Percentiles rank a stretch among this genome's conserved stretches.
Evolutionary conservation across 2,797 vertebrate species (phyloP).

Genomic region (Halcyon leucocephala): DNA sequence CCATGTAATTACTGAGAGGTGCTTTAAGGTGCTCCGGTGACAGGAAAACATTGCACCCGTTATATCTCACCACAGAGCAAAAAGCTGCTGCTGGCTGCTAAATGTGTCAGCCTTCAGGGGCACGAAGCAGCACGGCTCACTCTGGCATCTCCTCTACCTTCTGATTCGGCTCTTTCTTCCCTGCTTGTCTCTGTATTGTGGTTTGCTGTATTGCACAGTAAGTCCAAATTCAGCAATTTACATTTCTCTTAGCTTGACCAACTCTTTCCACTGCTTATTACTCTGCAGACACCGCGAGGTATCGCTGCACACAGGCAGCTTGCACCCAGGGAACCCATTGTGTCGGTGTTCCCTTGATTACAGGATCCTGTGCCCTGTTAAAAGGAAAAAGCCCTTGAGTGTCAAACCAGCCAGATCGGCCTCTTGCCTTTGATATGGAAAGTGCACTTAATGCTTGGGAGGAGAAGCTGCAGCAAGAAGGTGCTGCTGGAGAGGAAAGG

Average conservation of each 20-base stretch:
- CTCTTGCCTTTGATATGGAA: neutral
- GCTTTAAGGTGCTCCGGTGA: neutral
- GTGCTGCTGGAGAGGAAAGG: neutral
- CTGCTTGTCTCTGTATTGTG: slow-evolving; percentile 15
- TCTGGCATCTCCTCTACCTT: neutral
- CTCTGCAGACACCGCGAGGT: slow-evolving; percentile 19
- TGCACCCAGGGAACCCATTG: neutral
- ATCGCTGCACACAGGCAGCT: neutral
- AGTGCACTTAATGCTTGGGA: neutral
- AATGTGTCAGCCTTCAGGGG: neutral
- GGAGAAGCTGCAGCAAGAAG: neutral
- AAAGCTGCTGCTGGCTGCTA: neutral
- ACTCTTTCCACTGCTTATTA: neutral
- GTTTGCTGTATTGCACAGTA: slow-evolving; percentile 29
- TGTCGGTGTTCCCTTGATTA: slow-evolving; percentile 40
- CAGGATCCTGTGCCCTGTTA: neutral
- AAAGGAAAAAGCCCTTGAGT: neutral
- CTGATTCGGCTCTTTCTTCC: neutral
- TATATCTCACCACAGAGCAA: neutral
- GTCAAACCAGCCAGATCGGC: neutral
- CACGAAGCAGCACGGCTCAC: slow-evolving; percentile 9
- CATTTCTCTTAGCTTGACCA: slow-evolving; percentile 49
- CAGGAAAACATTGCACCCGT: neutral
- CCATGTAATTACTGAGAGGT: neutral
- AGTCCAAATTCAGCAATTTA: slow-evolving; percentile 39